Evolutionary conservation across 2,113 vertebrate genomes (phyloP).

Genomic region (Podarcis muralis): DNA sequence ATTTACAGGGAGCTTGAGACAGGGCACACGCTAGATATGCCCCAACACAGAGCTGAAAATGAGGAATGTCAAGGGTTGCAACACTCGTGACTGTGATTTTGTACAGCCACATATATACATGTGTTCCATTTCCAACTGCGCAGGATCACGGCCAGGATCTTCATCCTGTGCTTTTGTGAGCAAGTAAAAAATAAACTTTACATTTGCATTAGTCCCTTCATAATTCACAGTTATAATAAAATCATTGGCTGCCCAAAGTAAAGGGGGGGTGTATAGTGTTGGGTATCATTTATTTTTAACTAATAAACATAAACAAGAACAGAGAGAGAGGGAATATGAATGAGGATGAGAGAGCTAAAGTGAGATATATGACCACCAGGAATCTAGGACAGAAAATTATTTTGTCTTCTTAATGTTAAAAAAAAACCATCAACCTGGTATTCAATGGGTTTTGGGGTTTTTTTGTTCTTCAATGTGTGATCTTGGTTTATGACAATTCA

Average conservation of each 20-base stretch:
- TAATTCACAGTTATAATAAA: conserved; percentile 49
- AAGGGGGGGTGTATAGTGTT: conserved; percentile 55
- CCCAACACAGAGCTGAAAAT: not conserved
- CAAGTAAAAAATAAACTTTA: conserved; percentile 14
- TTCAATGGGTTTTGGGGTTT: not conserved
- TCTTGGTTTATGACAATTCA: conserved; percentile 62
- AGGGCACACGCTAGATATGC: not conserved
- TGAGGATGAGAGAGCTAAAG: conserved; percentile 3
- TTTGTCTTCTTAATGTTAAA: conserved; percentile 68
- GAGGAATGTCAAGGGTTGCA: not conserved
- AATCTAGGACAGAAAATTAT: conserved; percentile 63
- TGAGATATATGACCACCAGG: conserved; percentile 64
- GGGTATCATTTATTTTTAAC: conserved; percentile 64
- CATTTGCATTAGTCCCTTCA: conserved; percentile 35
- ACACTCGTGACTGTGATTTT: not conserved
- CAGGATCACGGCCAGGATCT: conserved; percentile 46
- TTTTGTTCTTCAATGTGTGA: conserved; percentile 39
- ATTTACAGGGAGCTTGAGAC: not conserved
- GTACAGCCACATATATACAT: not conserved
- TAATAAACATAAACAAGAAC: conserved; percentile 66
- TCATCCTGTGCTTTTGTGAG: conserved; percentile 39
- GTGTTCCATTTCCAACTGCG: not conserved
- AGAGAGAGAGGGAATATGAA: no score
- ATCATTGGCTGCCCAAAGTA: conserved; percentile 55
- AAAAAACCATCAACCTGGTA: conserved; percentile 64